Percentiles rank a stretch among this genome's conserved stretches.
phyloP scores from a whole-genome alignment of 2,888 invertebrate genomes.

The Pemphredon lugubris region DNA sequence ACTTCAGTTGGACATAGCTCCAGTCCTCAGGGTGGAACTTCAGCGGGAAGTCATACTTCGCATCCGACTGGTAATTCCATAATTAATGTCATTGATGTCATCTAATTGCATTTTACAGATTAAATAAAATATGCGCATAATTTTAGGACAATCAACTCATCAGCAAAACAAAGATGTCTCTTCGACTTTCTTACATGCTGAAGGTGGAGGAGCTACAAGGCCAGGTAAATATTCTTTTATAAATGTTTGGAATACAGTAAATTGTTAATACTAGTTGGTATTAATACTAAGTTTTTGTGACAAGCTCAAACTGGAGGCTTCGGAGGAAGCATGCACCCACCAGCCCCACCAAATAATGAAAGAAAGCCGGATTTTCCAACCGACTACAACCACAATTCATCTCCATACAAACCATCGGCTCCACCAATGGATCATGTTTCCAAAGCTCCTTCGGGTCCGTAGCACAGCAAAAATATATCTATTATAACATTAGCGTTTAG shows the following conservation, averaged over 20 bases:
- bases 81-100: not conserved
- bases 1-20: too few species aligned
- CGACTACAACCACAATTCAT: constrained; percentile 39
- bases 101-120: not conserved
- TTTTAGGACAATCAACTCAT: constrained; percentile 22
- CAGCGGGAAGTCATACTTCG: not conserved
- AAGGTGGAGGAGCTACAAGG: constrained; percentile 57
- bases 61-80: too few species aligned
- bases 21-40: not conserved
- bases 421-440: constrained; percentile 15
- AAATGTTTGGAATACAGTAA: too few species aligned
- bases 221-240: constrained; percentile 52
- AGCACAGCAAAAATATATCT: constrained; percentile 33
- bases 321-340: not conserved
- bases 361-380: constrained; percentile 9
- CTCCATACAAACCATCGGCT: constrained; percentile 28
- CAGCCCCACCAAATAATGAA: not conserved
- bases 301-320: constrained; percentile 25
- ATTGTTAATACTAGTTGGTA: not conserved
- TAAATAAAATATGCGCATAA: too few species aligned
- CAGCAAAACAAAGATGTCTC: constrained; percentile 44
- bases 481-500: not conserved
- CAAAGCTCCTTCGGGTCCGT: constrained; percentile 6
- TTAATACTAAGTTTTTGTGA: constrained; percentile 2
- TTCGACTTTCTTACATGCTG: constrained; percentile 46